phyloP scores from a whole-genome alignment of 2,797 vertebrate genomes.

The Eulemur albifrons region DNA sequence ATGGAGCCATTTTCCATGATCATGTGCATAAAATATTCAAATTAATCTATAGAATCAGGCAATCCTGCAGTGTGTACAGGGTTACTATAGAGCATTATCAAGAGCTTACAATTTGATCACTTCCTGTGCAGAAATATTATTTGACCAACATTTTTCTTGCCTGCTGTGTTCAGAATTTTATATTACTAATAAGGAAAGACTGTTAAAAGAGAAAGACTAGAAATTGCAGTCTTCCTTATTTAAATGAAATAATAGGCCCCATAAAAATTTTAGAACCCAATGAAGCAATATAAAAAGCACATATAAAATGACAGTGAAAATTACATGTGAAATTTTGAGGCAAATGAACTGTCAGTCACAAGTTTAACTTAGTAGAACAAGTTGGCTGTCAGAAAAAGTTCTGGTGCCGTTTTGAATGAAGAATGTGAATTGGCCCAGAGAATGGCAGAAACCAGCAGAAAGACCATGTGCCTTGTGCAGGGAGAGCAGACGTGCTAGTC shows the following conservation, averaged over 20 bases:
- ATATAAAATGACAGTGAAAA: not conserved
- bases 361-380: conserved; percentile 9
- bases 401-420: not conserved
- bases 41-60: not conserved
- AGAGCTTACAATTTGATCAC: not conserved
- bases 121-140: conserved; percentile 11
- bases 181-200: conserved; percentile 2
- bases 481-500: not conserved
- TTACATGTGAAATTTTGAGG: not conserved
- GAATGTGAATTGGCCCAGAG: not conserved
- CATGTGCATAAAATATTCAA: not conserved
- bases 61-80: not conserved
- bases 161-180: not conserved
- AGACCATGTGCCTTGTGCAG: not conserved
- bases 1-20: not conserved
- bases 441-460: not conserved
- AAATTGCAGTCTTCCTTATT: not conserved
- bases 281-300: not conserved
- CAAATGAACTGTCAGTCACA: not conserved
- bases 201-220: not conserved
- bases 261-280: not conserved
- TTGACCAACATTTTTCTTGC: not conserved
- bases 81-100: not conserved
- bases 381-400: not conserved
- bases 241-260: not conserved